Evolutionary conservation across 2,113 vertebrate species (phyloP), one percentile per base, ranked within the genome.

Genomic region (Rhinolophus ferrumequinum): DNA sequence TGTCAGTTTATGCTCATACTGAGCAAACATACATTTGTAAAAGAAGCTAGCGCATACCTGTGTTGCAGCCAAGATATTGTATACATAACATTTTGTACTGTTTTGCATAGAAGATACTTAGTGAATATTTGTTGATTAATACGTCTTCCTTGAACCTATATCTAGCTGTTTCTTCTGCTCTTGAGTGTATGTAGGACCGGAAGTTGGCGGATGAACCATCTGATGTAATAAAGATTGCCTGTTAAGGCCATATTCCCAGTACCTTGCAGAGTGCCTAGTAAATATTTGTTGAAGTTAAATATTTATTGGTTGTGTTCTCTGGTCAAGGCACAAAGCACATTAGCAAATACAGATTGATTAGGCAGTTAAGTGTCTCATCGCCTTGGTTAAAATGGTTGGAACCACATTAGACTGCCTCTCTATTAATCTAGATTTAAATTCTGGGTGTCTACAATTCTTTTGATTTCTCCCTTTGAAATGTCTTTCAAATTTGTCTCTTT

Each of bases 341-440:
- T 81, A 91, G 35, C 35, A 94, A 86, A 93, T 75, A 81, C 14
- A 92, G 73, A 80, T n/a, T 87, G n/a, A 80, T 58, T 69, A 66
- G 18, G 22, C 19, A 70, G 18, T 35, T 73, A n/a, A 83, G 22
- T 5, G 75, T 69, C 50, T 81, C 64, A 67, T 89, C 33, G 89
- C 33, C 19, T 89, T 92, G 56, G 56, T 95, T 95, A 62, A 86
- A 82, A 77, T 72, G 54, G 41, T 44, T 88, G 16, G 44, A 72
- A 73, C 44, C 15, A 8, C 9, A 47, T 72, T 75, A 56, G n/a
- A 75, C 14, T 92, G 88, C 6, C 1, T 82, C 33, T 33, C 33
- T 80, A 64, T 19, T 84, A 56, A 11, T 73, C 84, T 90, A 24
- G 76, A 76, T 62, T 75, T 90, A 24, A 80, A 76, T 62, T 80